Evolutionary conservation across 2,797 vertebrate genomes (phyloP).

Genomic region (Distichodus sexfasciatus): DNA sequence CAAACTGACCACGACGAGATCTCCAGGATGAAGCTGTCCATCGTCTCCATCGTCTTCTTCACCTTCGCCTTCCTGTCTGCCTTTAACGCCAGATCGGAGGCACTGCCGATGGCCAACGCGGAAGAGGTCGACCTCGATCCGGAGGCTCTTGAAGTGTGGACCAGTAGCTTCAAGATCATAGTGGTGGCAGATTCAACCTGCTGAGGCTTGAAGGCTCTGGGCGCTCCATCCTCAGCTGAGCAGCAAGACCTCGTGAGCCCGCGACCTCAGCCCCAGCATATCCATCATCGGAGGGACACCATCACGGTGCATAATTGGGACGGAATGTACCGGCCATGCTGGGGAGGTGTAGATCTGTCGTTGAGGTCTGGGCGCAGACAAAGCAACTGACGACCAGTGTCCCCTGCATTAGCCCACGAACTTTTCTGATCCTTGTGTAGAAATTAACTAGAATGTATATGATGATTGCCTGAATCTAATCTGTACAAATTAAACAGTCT

Average conservation of each 20-base stretch:
- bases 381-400: not conserved
- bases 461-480: slow-evolving; percentile 24
- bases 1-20: slow-evolving; percentile 21
- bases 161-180: slow-evolving; percentile 57
- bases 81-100: slow-evolving; percentile 43
- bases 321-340: slow-evolving; percentile 80
- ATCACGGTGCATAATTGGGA: slow-evolving; percentile 81
- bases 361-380: not conserved
- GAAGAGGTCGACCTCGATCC: slow-evolving; percentile 64
- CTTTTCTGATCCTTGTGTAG: slow-evolving; percentile 22
- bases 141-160: slow-evolving; percentile 56
- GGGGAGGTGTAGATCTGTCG: slow-evolving; percentile 68
- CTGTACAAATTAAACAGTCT: slow-evolving; percentile 26
- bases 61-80: slow-evolving; percentile 62
- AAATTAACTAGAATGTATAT: slow-evolving; percentile 5
- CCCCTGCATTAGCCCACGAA: too few species aligned
- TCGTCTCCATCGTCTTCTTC: slow-evolving; percentile 57
- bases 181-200: slow-evolving; percentile 60
- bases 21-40: slow-evolving; percentile 66
- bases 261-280: slow-evolving; percentile 56
- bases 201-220: slow-evolving; percentile 62
- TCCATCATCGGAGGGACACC: slow-evolving; percentile 72
- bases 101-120: slow-evolving; percentile 53
- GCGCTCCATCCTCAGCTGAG: slow-evolving; percentile 48
- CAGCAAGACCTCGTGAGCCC: slow-evolving; percentile 50